These are phyloP conservation scores for Drosophila pseudoobscura DNA, from an alignment of 1,140 invertebrate species.

Conservation along the genomic window DNA sequence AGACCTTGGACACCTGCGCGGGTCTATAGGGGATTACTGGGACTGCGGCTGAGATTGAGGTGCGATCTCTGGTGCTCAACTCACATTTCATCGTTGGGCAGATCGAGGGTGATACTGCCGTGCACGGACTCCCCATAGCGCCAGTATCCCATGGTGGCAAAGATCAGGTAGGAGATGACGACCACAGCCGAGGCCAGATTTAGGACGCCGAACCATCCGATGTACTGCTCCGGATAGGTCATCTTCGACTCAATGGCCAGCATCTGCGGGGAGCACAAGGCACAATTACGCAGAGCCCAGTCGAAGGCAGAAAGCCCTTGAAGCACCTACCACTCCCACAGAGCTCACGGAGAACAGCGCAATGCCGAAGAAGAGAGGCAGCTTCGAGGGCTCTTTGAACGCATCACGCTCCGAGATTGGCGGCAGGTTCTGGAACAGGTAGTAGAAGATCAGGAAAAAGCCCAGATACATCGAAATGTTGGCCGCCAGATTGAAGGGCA, in stretches of 20 bases:
- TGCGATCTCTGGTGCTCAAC: neutral
- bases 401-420: slow-evolving; percentile 3
- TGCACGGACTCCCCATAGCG: slow-evolving; percentile 18
- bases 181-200: slow-evolving; percentile 8
- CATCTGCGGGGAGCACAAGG: slow-evolving; percentile 23
- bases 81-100: slow-evolving; percentile 41
- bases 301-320: too few species aligned
- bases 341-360: slow-evolving; percentile 41
- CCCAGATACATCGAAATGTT: slow-evolving; percentile 17
- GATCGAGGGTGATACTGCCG: slow-evolving; percentile 28
- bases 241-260: slow-evolving; percentile 48
- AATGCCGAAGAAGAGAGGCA: slow-evolving; percentile 30
- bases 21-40: too few species aligned
- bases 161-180: slow-evolving; percentile 2
- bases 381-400: neutral
- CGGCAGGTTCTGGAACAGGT: slow-evolving; percentile 28
- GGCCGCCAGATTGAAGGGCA: slow-evolving; percentile 30
- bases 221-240: slow-evolving; percentile 28
- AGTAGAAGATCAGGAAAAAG: slow-evolving; percentile 33
- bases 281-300: too few species aligned
- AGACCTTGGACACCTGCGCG: neutral
- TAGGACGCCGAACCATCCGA: slow-evolving; percentile 34
- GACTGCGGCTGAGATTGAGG: neutral
- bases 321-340: slow-evolving; percentile 47
- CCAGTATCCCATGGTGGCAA: slow-evolving; percentile 58